Conservation (phyloP, 2,113 vertebrate genomes). For the Etheostoma spectabile region DNA sequence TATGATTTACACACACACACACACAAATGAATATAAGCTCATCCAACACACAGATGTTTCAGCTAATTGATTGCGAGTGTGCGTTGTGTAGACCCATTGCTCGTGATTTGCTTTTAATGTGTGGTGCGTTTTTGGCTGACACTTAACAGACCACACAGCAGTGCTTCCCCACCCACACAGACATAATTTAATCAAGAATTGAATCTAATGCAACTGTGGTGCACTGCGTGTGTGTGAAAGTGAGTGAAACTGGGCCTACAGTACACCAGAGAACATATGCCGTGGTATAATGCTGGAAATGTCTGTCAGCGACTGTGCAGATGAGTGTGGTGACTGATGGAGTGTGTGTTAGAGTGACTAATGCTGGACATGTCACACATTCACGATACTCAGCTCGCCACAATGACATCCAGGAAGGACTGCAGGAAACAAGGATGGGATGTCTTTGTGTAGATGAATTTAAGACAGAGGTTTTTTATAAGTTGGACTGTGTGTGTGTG, state of each 20-base stretch:
- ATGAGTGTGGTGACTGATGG: slow-evolving; percentile 60
- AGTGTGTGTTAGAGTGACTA: slow-evolving; percentile 63
- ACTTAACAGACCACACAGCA: slow-evolving; percentile 71
- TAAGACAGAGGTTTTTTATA: slow-evolving; percentile 44
- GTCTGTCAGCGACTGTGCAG: slow-evolving; percentile 52
- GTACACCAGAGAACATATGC: slow-evolving; percentile 17
- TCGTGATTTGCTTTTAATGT: slow-evolving; percentile 67
- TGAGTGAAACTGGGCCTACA: neutral
- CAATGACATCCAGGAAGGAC: slow-evolving; percentile 57
- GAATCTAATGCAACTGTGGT: slow-evolving; percentile 36
- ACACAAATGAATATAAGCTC: slow-evolving; percentile 32
- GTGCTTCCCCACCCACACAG: slow-evolving; percentile 54
- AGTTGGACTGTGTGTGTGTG: neutral
- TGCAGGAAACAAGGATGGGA: slow-evolving; percentile 50
- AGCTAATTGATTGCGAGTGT: slow-evolving; percentile 67
- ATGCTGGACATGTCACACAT: slow-evolving; percentile 61
- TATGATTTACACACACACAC: slow-evolving; percentile 63
- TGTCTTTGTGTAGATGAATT: slow-evolving; percentile 26
- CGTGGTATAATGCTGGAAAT: slow-evolving; percentile 36
- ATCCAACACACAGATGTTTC: slow-evolving; percentile 64
- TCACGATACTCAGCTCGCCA: slow-evolving; percentile 47
- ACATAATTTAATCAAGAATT: slow-evolving; percentile 56
- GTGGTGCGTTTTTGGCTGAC: slow-evolving; percentile 71
- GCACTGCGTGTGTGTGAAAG: neutral
- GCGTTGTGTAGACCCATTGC: slow-evolving; percentile 30